Percentiles rank a stretch among this genome's conserved stretches.
Evolutionary conservation across 2,888 invertebrate species (phyloP).

Genomic region (Scaptomyza polygonia): DNA sequence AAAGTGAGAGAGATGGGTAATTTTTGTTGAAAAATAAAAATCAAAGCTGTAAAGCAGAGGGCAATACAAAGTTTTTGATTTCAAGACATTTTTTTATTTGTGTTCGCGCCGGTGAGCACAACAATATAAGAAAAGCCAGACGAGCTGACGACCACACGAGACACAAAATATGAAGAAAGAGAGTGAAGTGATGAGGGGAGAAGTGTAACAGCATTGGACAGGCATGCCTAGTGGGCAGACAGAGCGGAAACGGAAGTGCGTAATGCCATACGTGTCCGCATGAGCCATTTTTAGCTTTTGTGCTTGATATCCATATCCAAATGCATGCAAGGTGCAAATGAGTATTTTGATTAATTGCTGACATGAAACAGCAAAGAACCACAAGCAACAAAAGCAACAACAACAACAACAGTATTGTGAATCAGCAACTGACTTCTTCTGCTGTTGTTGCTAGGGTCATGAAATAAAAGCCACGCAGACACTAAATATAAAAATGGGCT

Average conservation of each 20-base stretch:
- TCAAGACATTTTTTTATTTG: conserved; percentile 48
- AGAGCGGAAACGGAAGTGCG: conserved; percentile 74
- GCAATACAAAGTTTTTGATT: conserved; percentile 73
- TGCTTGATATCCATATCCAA: conserved; percentile 6
- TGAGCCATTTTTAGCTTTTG: conserved; percentile 11
- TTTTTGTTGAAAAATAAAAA: too few relatives aligned
- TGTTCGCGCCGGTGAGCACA: conserved; percentile 45
- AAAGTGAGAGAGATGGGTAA: too few relatives aligned
- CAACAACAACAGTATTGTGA: conserved; percentile 24
- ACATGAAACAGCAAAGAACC: conserved; percentile 39
- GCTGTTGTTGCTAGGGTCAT: conserved; percentile 41
- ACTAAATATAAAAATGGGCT: conserved; percentile 62
- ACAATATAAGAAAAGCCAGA: conserved; percentile 42
- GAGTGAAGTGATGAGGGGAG: too few relatives aligned
- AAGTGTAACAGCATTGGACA: too few relatives aligned
- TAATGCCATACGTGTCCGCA: conserved; percentile 67
- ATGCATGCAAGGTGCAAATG: conserved; percentile 62
- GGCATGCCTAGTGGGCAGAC: too few relatives aligned
- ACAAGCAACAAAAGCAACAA: conserved; percentile 19
- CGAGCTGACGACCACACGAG: background rate
- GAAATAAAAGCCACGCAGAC: conserved; percentile 58
- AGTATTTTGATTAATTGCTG: conserved; percentile 73
- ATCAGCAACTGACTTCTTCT: conserved; percentile 29
- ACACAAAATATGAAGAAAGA: too few relatives aligned
- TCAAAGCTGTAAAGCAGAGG: too few relatives aligned